phyloP scores from a whole-genome alignment of 1,140 invertebrate species.

The Helicoverpa armigera region DNA sequence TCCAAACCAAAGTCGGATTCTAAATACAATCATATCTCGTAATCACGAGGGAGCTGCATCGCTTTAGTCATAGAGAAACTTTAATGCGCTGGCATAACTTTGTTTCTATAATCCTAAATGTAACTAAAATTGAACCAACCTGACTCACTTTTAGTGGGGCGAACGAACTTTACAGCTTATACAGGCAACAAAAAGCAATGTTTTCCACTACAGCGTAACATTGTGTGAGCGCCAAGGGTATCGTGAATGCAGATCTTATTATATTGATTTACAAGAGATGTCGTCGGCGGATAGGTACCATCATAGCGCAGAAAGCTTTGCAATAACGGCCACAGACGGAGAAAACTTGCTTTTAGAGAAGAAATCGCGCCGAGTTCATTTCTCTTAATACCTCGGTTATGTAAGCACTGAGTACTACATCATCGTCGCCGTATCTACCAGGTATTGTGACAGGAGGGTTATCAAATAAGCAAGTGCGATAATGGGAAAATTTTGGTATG shows the following conservation, averaged over 20 bases:
- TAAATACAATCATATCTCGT: conserved; percentile 23
- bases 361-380: neutral
- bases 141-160: conserved; percentile 33
- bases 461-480: conserved; percentile 21
- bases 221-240: conserved; percentile 37
- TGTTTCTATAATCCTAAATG: conserved; percentile 29
- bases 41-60: conserved; percentile 15
- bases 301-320: conserved; percentile 2
- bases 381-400: neutral
- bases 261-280: conserved; percentile 33
- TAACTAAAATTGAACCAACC: conserved; percentile 15
- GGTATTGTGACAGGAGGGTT: neutral
- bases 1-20: conserved; percentile 18
- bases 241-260: conserved; percentile 36
- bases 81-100: conserved; percentile 7
- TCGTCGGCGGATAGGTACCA: conserved; percentile 1
- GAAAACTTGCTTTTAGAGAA: neutral
- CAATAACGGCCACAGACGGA: conserved; percentile 16
- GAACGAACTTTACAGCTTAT: conserved; percentile 15
- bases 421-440: conserved; percentile 3
- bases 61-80: conserved; percentile 17
- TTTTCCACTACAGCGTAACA: conserved; percentile 23
- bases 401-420: neutral
- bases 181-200: conserved; percentile 26
- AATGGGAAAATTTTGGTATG: conserved; percentile 14